Evolutionary conservation across 2,113 vertebrate genomes (phyloP), one percentile per base, ranked within the genome.

Genomic region (Oncorhynchus clarkii): DNA sequence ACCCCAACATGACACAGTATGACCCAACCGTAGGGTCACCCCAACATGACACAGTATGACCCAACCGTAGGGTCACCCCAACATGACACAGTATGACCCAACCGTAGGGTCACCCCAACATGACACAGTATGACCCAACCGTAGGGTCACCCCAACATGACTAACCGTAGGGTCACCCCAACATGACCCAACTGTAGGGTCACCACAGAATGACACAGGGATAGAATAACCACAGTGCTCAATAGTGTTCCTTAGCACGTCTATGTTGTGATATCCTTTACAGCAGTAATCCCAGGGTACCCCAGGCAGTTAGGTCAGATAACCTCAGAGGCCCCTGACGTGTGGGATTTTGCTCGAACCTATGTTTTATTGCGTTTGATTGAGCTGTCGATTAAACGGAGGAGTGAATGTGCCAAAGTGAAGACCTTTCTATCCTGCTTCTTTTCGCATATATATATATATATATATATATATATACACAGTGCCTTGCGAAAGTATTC

Each of bases 221-320:
- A 24, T 24, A 24, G 22, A 24, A 24, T 24, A 24, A 24, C 22
- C 22, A 24, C 22, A 24, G 22, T 24, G 22, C 22, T 24, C 22
- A 24, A 24, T 24, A 24, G 22, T 24, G 22, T 24, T 24, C 22
- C 22, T 24, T 24, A 24, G 22, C 22, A 45, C 39, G 7, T 5
- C 27, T 6, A 29, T 27, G 20, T 20, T 31, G 5, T 34, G 29
- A 34, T 18, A 68, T 34, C 31, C 20, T 20, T 67, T 34, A 14
- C 31, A 68, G 29, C 29, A 8, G 29, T 39, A 8, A 31, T 68
- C 67, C 31, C 7, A 34, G 3, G 3, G 29, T 34, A 26, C 2
- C 29, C 77, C 79, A 79, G 82, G 85, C 82, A 88, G 88, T 84
- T 89, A 85, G 87, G 87, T 90, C 87, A 90, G 72, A 88, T 75